A percentile compares a stretch with the other conserved stretches of the same genome.
Evolutionary conservation across 2,113 vertebrate genomes (phyloP).

Genomic region (Meleagris gallopavo): DNA sequence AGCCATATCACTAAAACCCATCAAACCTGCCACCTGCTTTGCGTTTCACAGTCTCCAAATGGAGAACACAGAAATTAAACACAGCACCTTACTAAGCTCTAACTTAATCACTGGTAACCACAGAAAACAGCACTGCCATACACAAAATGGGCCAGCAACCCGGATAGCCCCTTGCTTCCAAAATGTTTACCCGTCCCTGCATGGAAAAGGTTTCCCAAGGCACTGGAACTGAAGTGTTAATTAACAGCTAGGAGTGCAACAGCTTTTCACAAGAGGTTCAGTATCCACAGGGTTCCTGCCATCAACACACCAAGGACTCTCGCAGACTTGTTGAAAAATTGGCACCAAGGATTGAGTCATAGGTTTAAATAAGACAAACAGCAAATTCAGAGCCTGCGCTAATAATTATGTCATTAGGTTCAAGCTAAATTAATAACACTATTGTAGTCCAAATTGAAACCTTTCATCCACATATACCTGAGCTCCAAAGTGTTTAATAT

Average conservation of each 20-base stretch:
- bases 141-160: not conserved
- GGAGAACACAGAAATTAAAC: not conserved
- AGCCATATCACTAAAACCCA: not conserved
- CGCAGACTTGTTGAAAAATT: not conserved
- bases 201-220: not conserved
- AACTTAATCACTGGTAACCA: not conserved
- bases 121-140: not conserved
- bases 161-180: not conserved
- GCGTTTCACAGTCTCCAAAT: not conserved
- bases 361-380: not conserved
- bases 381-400: not conserved
- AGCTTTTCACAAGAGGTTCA: not conserved
- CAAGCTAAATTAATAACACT: constrained; percentile 23
- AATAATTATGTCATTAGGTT: constrained; percentile 29
- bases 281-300: not conserved
- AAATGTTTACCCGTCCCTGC: not conserved
- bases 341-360: not conserved
- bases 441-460: constrained; percentile 20
- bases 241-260: not conserved
- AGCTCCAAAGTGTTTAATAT: constrained; percentile 28
- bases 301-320: not conserved
- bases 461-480: not conserved
- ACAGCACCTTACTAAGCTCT: not conserved
- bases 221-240: not conserved
- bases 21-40: not conserved